Evolutionary conservation across 2,888 invertebrate genomes (phyloP).

Genomic region (Hipparchia sbordonii): DNA sequence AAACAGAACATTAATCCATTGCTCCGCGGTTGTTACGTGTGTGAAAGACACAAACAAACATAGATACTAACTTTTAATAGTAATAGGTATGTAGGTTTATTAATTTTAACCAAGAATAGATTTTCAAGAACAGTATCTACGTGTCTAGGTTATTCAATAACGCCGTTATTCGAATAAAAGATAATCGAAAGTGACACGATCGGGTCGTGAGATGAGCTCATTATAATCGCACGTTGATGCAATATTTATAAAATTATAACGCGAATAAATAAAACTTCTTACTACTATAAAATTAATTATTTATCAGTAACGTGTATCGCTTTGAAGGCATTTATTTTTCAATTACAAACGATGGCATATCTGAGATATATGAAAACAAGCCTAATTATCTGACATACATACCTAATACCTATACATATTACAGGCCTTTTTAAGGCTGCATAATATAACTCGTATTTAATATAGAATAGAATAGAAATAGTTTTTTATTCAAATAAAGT

Average conservation of each 20-base stretch:
- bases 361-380: conserved; percentile 65
- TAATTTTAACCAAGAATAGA: no score
- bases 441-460: no score
- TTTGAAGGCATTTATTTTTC: conserved; percentile 56
- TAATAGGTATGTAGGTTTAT: no score
- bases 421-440: no score
- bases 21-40: no score
- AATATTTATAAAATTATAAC: conserved; percentile 26
- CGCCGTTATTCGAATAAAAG: background rate
- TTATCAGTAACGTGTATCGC: conserved; percentile 29
- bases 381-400: conserved; percentile 51
- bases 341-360: conserved; percentile 69
- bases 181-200: background rate
- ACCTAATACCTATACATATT: background rate
- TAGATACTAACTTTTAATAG: no score
- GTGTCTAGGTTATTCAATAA: background rate
- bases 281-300: conserved; percentile 5
- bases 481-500: no score
- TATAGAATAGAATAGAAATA: no score
- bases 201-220: background rate
- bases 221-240: conserved; percentile 12
- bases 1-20: no score
- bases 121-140: no score
- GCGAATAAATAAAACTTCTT: conserved; percentile 10
- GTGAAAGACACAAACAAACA: no score